These are phyloP conservation scores for Stomatorhinus ivindoensis DNA, from an alignment of 2,113 vertebrate genomes.

Conservation along the genomic window DNA sequence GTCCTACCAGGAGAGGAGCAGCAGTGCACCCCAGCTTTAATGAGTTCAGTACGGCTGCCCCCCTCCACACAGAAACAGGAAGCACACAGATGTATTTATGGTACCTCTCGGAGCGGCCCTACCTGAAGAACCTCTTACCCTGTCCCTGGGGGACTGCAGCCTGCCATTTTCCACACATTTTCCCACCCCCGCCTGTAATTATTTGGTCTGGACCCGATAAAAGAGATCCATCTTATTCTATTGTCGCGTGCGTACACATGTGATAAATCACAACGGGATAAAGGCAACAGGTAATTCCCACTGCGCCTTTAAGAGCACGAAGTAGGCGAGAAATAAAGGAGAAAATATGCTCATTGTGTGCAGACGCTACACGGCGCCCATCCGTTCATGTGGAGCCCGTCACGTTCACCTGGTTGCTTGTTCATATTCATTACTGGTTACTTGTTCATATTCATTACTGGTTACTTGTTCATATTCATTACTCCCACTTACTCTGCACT, in stretches of 20 bases:
- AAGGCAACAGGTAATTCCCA: background rate
- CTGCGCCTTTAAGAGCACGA: constrained; percentile 14
- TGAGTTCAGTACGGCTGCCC: constrained; percentile 55
- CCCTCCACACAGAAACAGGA: constrained; percentile 32
- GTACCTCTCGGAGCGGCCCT: constrained; percentile 49
- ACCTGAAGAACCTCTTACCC: constrained; percentile 50
- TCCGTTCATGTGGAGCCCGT: background rate
- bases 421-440: background rate
- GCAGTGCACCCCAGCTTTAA: constrained; percentile 58
- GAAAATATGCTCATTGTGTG: background rate
- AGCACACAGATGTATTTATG: constrained; percentile 61
- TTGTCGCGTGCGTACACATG: background rate
- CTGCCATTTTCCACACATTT: constrained; percentile 32
- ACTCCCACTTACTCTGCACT: background rate
- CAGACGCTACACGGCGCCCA: background rate
- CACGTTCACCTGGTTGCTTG: background rate
- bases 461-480: background rate
- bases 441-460: background rate
- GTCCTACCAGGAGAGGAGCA: constrained; percentile 51
- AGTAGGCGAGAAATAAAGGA: constrained; percentile 16
- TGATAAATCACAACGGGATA: background rate
- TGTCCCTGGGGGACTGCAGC: constrained; percentile 37
- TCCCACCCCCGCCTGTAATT: background rate
- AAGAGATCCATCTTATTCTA: background rate
- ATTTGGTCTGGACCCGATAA: background rate